Conservation (phyloP, 2,888 invertebrate species). For the Agrochola circellaris region DNA sequence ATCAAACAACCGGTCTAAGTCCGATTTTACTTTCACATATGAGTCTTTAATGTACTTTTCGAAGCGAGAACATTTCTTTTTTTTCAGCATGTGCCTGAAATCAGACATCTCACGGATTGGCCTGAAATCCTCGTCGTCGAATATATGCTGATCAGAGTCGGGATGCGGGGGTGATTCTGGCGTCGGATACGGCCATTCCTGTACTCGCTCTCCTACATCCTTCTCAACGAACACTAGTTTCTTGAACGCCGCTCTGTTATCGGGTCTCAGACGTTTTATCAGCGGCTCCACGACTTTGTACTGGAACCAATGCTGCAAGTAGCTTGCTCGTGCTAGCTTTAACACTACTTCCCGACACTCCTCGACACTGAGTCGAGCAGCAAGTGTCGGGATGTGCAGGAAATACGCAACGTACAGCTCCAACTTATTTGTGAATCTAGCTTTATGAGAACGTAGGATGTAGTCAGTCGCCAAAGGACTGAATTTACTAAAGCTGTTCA, state of each 20-base stretch:
- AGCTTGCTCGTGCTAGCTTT: slow-evolving; percentile 75
- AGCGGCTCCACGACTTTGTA: slow-evolving; percentile 78
- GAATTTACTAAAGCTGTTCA: slow-evolving; percentile 53
- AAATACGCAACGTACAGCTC: slow-evolving; percentile 76
- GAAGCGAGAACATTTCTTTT: slow-evolving; percentile 10
- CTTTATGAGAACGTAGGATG: slow-evolving; percentile 74
- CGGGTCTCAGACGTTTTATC: slow-evolving; percentile 71
- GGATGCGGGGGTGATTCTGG: slow-evolving; percentile 49
- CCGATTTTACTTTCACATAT: slow-evolving; percentile 58
- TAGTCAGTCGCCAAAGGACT: slow-evolving; percentile 71
- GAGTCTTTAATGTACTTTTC: background rate
- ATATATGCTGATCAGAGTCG: slow-evolving; percentile 38
- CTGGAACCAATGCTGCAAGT: slow-evolving; percentile 71
- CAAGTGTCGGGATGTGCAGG: slow-evolving; percentile 74
- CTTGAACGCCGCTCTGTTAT: slow-evolving; percentile 72
- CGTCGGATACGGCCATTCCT: slow-evolving; percentile 72
- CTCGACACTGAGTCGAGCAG: slow-evolving; percentile 69
- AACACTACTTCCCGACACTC: slow-evolving; percentile 76
- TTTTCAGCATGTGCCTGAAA: background rate
- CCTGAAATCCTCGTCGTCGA: slow-evolving; percentile 57
- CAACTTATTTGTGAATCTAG: slow-evolving; percentile 72
- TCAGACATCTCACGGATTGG: background rate
- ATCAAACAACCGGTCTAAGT: slow-evolving; percentile 78
- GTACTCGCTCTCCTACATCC: slow-evolving; percentile 66
- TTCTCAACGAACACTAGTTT: slow-evolving; percentile 77